A percentile compares a stretch with the other conserved stretches of the same genome.
phyloP scores from a whole-genome alignment of 2,888 invertebrate species.

The Lepidocyrtoides sp. region DNA sequence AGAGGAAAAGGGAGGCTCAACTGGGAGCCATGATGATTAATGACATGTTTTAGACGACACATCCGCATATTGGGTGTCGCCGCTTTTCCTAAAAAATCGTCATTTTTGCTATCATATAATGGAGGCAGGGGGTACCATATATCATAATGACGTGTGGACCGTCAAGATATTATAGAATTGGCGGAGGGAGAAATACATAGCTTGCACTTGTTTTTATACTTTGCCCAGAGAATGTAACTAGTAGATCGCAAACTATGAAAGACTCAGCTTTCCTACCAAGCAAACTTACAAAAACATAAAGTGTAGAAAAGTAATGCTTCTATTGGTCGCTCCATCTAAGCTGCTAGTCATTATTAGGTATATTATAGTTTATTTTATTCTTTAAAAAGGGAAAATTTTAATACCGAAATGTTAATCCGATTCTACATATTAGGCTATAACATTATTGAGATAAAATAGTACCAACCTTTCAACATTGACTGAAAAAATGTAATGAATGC shows the following conservation, averaged over 20 bases:
- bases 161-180: conserved; percentile 44
- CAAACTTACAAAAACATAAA: neutral
- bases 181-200: conserved; percentile 1
- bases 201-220: conserved; percentile 29
- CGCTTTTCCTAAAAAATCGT: conserved; percentile 67
- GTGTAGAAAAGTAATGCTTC: no score
- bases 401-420: no score
- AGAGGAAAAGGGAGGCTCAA: conserved; percentile 57
- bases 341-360: no score
- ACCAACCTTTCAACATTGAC: no score
- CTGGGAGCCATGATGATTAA: conserved; percentile 72
- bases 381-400: no score
- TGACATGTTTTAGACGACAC: conserved; percentile 69
- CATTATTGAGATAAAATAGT: no score
- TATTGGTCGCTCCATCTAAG: no score
- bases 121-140: conserved; percentile 65
- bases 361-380: neutral
- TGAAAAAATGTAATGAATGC: no score
- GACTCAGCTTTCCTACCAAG: neutral
- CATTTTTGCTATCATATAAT: conserved; percentile 66
- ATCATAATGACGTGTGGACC: conserved; percentile 62
- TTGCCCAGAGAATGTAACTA: neutral
- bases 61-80: conserved; percentile 73
- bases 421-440: no score
- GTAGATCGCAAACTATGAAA: conserved; percentile 11